These are phyloP conservation scores for Ornithoptera alexandrae DNA, from an alignment of 2,888 invertebrate species.

Conservation along the genomic window DNA sequence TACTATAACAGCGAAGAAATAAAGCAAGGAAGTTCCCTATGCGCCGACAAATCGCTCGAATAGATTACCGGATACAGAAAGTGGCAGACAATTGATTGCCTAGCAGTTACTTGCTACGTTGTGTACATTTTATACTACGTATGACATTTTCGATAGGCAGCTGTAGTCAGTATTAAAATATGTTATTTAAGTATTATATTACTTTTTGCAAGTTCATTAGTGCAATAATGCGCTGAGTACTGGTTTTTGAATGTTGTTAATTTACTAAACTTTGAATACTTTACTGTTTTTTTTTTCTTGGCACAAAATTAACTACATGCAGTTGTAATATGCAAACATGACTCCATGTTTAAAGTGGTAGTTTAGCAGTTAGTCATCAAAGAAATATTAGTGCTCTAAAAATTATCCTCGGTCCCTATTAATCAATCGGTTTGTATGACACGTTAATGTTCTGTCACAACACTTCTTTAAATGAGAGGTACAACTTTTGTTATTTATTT, in stretches of 20 bases:
- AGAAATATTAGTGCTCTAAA: neutral
- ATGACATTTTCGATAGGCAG: neutral
- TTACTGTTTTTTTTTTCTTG: too few relatives aligned
- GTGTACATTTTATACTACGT: constrained; percentile 2
- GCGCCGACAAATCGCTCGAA: neutral
- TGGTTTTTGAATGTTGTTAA: too few relatives aligned
- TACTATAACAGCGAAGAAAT: neutral
- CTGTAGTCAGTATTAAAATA: neutral
- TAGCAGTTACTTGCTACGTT: constrained; percentile 11
- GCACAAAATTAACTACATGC: too few relatives aligned
- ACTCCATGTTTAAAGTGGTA: neutral
- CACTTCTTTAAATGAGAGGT: too few relatives aligned
- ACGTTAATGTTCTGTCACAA: neutral
- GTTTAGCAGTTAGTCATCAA: neutral
- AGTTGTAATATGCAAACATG: neutral
- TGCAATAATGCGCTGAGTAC: too few relatives aligned
- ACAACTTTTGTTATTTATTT: too few relatives aligned
- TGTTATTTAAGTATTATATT: too few relatives aligned
- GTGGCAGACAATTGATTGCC: constrained; percentile 16
- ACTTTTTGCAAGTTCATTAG: too few relatives aligned
- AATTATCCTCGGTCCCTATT: neutral
- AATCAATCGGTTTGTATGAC: neutral
- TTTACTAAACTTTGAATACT: too few relatives aligned
- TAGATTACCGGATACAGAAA: constrained; percentile 6
- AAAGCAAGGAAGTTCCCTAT: neutral